Conservation (phyloP, 2,888 invertebrate genomes). For the Marronus borbonicus region DNA sequence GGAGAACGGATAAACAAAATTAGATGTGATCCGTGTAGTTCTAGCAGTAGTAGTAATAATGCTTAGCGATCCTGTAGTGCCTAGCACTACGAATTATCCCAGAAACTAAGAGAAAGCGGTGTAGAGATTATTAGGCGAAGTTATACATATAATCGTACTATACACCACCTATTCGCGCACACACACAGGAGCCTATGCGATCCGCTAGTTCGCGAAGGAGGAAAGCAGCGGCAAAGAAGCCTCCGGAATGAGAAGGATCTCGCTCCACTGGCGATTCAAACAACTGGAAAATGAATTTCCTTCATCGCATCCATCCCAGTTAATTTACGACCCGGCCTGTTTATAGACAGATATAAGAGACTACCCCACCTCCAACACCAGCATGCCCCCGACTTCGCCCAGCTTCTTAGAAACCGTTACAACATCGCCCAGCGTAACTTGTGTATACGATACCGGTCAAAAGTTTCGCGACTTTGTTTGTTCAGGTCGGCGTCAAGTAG, state of each 20-base stretch:
- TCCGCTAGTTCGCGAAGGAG: slow-evolving; percentile 6
- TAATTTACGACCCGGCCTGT: slow-evolving; percentile 70
- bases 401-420: slow-evolving; percentile 35
- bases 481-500: no score
- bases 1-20: slow-evolving; percentile 37
- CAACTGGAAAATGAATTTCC: slow-evolving; percentile 72
- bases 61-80: background rate
- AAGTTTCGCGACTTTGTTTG: no score
- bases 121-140: slow-evolving; percentile 66
- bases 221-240: slow-evolving; percentile 59
- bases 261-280: slow-evolving; percentile 70
- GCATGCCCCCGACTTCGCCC: background rate
- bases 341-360: slow-evolving; percentile 69
- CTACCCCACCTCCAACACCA: slow-evolving; percentile 16
- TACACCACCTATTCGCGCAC: slow-evolving; percentile 54
- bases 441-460: no score
- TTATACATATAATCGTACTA: slow-evolving; percentile 56
- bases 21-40: slow-evolving; percentile 34
- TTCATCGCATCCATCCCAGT: slow-evolving; percentile 70
- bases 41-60: background rate
- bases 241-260: slow-evolving; percentile 66
- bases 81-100: slow-evolving; percentile 28
- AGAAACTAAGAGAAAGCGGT: slow-evolving; percentile 59
- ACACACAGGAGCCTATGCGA: slow-evolving; percentile 8
- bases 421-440: background rate